Evolutionary conservation across 2,888 invertebrate species (phyloP).

Genomic region (Tenodera sinensis): DNA sequence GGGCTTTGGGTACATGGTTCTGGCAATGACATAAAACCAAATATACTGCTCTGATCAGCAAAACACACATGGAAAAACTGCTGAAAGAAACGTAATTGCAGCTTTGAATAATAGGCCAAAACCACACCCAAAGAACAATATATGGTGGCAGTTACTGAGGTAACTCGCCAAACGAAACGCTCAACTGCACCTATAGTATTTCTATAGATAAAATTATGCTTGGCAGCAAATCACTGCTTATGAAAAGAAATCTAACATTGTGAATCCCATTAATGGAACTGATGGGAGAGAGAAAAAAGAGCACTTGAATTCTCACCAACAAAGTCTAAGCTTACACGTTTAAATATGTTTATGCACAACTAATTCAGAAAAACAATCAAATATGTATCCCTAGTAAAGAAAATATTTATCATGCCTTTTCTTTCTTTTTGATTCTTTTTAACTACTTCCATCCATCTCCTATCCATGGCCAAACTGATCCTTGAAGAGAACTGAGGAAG

Average conservation of each 20-base stretch:
- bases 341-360: background rate
- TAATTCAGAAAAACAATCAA: background rate
- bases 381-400: background rate
- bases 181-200: background rate
- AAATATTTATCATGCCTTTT: background rate
- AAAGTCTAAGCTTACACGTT: background rate
- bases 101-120: background rate
- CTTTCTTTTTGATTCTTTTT: background rate
- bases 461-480: background rate
- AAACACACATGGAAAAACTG: background rate
- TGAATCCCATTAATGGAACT: background rate
- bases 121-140: constrained; percentile 17
- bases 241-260: background rate
- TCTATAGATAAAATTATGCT: background rate
- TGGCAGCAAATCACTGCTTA: background rate
- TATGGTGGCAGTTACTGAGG: background rate
- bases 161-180: background rate
- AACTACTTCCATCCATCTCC: background rate
- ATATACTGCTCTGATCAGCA: background rate
- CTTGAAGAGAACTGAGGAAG: constrained; percentile 17
- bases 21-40: constrained; percentile 13
- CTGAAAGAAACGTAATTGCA: background rate
- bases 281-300: background rate
- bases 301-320: background rate
- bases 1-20: constrained; percentile 13